Evolutionary conservation across 1,140 invertebrate species (phyloP).

Genomic region (Pteromalus puparum): DNA sequence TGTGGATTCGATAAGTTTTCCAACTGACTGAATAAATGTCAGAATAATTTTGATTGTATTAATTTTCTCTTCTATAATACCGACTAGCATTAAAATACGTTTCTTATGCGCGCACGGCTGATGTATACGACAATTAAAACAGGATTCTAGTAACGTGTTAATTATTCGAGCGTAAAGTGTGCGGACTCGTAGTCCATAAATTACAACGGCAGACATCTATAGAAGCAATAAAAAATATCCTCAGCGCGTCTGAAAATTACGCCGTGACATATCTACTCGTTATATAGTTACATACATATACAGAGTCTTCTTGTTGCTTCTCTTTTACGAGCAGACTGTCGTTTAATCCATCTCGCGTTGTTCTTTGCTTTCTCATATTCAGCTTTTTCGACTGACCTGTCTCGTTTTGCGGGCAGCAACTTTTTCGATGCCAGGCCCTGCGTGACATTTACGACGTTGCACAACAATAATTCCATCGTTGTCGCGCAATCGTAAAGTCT

Average conservation of each 20-base stretch:
- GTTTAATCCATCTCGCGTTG: constrained; percentile 21
- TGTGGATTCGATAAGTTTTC: too few relatives aligned
- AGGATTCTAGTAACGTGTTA: too few relatives aligned
- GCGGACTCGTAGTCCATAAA: neutral
- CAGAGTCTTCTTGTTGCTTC: neutral
- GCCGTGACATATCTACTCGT: too few relatives aligned
- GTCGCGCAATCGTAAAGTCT: constrained; percentile 66
- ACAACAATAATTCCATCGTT: constrained; percentile 71
- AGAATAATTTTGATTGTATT: too few relatives aligned
- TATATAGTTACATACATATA: too few relatives aligned
- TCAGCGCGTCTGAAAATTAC: too few relatives aligned
- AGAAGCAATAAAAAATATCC: too few relatives aligned
- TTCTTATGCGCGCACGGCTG: neutral
- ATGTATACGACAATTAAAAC: neutral
- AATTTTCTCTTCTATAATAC: too few relatives aligned
- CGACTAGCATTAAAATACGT: neutral
- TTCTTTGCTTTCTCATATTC: constrained; percentile 31
- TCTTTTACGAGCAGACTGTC: neutral
- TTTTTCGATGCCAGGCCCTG: neutral
- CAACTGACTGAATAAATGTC: too few relatives aligned
- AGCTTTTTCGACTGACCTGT: neutral
- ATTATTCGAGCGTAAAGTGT: neutral
- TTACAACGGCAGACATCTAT: neutral
- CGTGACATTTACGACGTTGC: constrained; percentile 68
- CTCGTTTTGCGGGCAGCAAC: neutral